These are phyloP conservation scores for Lepus townsendii DNA, from an alignment of 2,797 vertebrate species.

Conservation along the genomic window DNA sequence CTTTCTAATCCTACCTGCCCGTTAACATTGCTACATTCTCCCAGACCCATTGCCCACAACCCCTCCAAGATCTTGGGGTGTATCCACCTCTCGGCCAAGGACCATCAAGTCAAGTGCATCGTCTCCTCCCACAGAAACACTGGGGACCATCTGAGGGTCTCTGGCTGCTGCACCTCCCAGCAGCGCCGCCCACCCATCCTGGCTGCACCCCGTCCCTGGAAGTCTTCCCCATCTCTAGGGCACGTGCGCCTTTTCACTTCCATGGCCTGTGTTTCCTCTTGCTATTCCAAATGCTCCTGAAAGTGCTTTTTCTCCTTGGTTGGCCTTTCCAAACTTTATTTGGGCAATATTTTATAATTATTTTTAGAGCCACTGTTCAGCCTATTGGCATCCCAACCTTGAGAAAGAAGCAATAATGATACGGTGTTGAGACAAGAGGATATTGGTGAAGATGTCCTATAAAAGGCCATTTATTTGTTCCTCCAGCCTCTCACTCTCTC, in stretches of 20 bases:
- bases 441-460: not conserved
- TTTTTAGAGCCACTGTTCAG: conserved; percentile 33
- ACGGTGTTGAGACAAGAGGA: not conserved
- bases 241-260: not conserved
- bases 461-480: not conserved
- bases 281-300: not conserved
- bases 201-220: not conserved
- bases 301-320: not conserved
- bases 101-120: not conserved
- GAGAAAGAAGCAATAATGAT: not conserved
- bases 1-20: not conserved
- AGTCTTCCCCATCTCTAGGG: not conserved
- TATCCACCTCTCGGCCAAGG: not conserved
- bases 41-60: too few relatives aligned
- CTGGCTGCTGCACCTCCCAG: not conserved
- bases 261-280: not conserved
- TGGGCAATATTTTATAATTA: conserved; percentile 3
- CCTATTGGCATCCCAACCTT: not conserved
- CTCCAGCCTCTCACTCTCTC: not conserved
- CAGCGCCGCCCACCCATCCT: not conserved
- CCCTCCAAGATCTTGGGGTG: not conserved
- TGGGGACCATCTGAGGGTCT: not conserved
- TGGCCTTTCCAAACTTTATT: conserved; percentile 5
- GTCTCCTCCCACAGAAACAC: not conserved
- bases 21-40: not conserved